These are phyloP conservation scores for Periophthalmus modestus DNA, from an alignment of 2,113 vertebrate species.

Conservation along the genomic window DNA sequence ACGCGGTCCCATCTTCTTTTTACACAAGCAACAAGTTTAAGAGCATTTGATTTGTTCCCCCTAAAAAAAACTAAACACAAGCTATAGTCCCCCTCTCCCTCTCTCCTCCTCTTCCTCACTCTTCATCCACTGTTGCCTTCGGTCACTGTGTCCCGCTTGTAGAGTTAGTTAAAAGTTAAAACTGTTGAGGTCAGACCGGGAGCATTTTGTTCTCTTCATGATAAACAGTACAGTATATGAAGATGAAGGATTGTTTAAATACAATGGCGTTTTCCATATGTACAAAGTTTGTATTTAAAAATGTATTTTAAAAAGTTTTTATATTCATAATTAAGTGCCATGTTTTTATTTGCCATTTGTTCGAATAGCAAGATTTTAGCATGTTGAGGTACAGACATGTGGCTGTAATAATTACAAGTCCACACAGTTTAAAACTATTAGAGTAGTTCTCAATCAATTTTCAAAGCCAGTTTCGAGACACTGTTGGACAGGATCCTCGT, in stretches of 20 bases:
- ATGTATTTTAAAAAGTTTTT: too few relatives aligned
- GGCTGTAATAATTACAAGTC: too few relatives aligned
- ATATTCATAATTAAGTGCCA: not conserved
- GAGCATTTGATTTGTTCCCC: slow-evolving; percentile 65
- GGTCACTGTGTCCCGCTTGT: slow-evolving; percentile 22
- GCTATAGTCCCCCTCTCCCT: slow-evolving; percentile 75
- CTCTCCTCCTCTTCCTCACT: not conserved
- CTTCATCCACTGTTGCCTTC: slow-evolving; percentile 38
- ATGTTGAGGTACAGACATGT: too few relatives aligned
- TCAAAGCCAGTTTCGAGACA: too few relatives aligned
- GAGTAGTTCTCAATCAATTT: too few relatives aligned
- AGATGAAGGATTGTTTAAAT: too few relatives aligned
- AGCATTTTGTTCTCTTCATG: not conserved
- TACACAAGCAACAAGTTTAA: slow-evolving; percentile 71
- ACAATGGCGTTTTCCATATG: not conserved
- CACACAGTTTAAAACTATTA: too few relatives aligned
- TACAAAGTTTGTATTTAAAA: not conserved
- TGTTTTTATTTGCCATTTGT: not conserved
- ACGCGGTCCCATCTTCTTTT: slow-evolving; percentile 65
- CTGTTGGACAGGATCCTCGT: too few relatives aligned
- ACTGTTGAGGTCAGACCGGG: slow-evolving; percentile 30
- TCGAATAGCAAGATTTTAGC: too few relatives aligned
- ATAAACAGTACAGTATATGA: not conserved
- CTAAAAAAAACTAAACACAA: slow-evolving; percentile 75
- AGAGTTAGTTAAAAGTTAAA: not conserved